phyloP scores from a whole-genome alignment of 2,888 invertebrate genomes.

The Cactoblastis cactorum region DNA sequence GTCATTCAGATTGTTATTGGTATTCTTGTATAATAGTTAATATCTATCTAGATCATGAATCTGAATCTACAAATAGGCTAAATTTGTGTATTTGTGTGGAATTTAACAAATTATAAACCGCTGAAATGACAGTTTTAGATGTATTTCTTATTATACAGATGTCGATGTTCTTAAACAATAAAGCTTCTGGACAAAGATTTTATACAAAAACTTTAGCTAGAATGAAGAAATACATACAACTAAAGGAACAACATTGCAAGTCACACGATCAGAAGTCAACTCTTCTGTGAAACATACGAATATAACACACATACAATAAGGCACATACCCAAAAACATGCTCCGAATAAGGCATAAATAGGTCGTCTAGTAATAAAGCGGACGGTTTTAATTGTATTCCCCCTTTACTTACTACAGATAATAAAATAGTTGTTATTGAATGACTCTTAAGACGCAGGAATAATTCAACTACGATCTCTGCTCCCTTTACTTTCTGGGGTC shows the following conservation, averaged over 20 bases:
- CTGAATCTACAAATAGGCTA: too few species aligned
- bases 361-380: slow-evolving; percentile 8
- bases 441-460: slow-evolving; percentile 26
- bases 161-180: too few species aligned
- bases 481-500: slow-evolving; percentile 34
- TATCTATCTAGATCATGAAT: too few species aligned
- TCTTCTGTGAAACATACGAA: not conserved
- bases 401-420: slow-evolving; percentile 16
- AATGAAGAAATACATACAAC: too few species aligned
- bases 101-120: too few species aligned
- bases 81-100: too few species aligned
- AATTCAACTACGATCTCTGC: slow-evolving; percentile 32
- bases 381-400: slow-evolving; percentile 25
- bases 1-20: too few species aligned
- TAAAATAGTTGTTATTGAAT: too few species aligned
- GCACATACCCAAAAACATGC: not conserved
- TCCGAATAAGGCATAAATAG: slow-evolving; percentile 2
- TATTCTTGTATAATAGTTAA: too few species aligned
- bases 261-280: slow-evolving; percentile 5
- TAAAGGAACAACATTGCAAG: not conserved
- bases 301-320: not conserved
- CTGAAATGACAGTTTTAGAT: too few species aligned
- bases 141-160: too few species aligned
- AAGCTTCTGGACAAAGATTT: too few species aligned
- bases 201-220: not conserved